Conservation (phyloP, 2,113 vertebrate species). For the Oreocharis arfaki region DNA sequence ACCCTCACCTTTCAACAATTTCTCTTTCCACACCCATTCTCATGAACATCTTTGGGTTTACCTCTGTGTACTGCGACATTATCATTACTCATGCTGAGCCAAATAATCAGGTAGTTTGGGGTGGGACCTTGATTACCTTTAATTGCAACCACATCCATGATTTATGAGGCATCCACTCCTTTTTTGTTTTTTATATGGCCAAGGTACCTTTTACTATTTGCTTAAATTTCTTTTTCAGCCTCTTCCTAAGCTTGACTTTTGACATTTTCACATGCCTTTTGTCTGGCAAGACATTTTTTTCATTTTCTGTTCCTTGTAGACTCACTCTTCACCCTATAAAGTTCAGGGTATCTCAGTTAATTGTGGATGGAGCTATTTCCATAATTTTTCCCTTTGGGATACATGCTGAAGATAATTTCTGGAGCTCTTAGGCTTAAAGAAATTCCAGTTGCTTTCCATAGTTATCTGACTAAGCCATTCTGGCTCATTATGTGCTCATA, state of each 20-base stretch:
- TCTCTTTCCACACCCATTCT: background rate
- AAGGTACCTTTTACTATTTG: background rate
- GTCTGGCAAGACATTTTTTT: background rate
- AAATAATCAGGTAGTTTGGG: background rate
- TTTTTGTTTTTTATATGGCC: background rate
- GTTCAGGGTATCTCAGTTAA: background rate
- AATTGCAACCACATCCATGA: background rate
- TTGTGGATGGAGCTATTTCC: background rate
- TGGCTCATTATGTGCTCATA: background rate
- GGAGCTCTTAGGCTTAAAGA: background rate
- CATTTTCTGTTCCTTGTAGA: background rate
- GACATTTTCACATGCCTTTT: background rate
- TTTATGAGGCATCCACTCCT: background rate
- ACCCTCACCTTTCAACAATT: background rate
- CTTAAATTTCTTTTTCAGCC: background rate
- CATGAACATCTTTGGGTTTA: background rate
- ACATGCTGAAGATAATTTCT: background rate
- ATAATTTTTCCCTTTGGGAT: background rate
- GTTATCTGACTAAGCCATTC: background rate
- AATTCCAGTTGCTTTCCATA: background rate
- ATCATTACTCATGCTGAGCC: background rate
- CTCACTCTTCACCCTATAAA: background rate
- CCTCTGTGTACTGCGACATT: background rate
- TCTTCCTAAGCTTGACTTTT: background rate
- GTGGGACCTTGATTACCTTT: background rate